phyloP scores from a whole-genome alignment of 2,113 vertebrate species.

The Corythaixoides concolor region DNA sequence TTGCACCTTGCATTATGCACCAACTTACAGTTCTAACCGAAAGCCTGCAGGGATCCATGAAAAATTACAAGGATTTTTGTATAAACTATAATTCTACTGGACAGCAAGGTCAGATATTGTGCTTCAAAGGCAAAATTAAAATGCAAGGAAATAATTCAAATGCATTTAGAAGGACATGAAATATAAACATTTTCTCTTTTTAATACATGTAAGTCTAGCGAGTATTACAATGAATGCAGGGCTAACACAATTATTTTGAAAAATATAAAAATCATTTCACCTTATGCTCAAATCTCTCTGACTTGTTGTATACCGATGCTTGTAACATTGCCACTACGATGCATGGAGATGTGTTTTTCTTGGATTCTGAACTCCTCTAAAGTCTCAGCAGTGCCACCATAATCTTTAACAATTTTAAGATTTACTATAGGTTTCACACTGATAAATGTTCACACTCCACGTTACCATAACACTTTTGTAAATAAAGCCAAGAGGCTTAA shows the following conservation, averaged over 20 bases:
- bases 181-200: neutral
- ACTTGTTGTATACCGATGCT: neutral
- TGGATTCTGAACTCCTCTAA: neutral
- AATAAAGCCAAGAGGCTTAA: neutral
- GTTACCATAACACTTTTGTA: neutral
- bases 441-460: neutral
- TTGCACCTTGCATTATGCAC: neutral
- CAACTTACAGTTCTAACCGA: neutral
- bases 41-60: neutral
- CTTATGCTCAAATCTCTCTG: neutral
- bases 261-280: neutral
- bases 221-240: fast-evolving
- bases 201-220: neutral
- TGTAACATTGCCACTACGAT: neutral
- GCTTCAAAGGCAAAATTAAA: neutral
- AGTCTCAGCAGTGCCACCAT: neutral
- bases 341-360: neutral
- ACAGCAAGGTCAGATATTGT: neutral
- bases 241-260: neutral
- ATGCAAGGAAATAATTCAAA: neutral
- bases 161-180: neutral
- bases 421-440: neutral
- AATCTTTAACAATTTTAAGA: neutral
- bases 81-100: neutral
- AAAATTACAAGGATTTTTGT: neutral